Base-by-base conservation (phyloP, 2,113 vertebrate species). In the Pterophyllum scalare region DNA sequence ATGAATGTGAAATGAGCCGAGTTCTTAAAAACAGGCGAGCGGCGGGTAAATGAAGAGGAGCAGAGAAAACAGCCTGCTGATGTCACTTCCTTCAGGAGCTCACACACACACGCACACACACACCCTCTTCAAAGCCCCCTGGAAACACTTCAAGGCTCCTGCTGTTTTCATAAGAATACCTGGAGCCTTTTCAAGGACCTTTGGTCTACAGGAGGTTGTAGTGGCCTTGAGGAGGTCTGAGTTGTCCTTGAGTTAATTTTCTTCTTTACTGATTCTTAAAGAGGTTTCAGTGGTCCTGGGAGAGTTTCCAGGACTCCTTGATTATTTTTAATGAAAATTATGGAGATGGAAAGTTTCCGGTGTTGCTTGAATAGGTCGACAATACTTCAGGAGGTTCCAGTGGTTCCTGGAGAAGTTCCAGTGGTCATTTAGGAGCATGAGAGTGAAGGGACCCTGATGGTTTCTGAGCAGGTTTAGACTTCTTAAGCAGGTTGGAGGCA, bases 21-120 rank as follows among this genome's bases (percentile, higher is more conserved):
- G 90, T 77, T 88, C 89, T 93, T 85, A 93, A 90, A 92, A 93
- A 88, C 78, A 87, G 88, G 74, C 84, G 74, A 88, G 87, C 65
- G 81, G 83, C 65, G 59, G 81, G 90, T 90, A 90, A 92, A 90
- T 91, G 80, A 92, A 87, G 86, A 85, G 87, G 87, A 89, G 49
- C 49, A 17, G 46, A 52, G 26, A 72, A 54, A 33, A 33, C 46
- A 72, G 1, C 1, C 67, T 54, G 67, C 67, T 72, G 67, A 72
- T 72, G 67, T 72, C 67, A 72, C 19, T 72, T 72, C 67, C 67
- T 72, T 72, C 17, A 72, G 0, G 67, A 72, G 64, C 64, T 9
- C 4, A 46, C 14, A 46, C 6, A 7, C 46, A 72, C 67, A 72
- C 26, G 54, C 17, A 54, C 7, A 54, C 4, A 54, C 6, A 54